These are phyloP conservation scores for Mechanitis mazaeus DNA, from an alignment of 2,888 invertebrate species.

Conservation along the genomic window DNA sequence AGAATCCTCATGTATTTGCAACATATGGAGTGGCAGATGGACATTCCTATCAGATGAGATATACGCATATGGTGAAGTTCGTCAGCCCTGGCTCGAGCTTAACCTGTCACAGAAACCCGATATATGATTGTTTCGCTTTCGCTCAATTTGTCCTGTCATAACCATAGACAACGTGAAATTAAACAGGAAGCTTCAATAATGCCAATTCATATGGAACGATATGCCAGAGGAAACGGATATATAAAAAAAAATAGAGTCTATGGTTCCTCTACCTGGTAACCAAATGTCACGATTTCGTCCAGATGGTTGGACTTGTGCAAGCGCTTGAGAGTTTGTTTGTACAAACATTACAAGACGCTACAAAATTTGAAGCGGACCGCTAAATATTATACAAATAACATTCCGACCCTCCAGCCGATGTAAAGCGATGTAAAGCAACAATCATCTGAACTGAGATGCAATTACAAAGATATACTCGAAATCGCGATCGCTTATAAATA, in stretches of 20 bases:
- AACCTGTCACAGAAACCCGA: slow-evolving; percentile 63
- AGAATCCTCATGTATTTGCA: slow-evolving; percentile 26
- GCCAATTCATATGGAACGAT: slow-evolving; percentile 71
- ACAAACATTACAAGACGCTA: slow-evolving; percentile 74
- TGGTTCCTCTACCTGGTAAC: slow-evolving; percentile 42
- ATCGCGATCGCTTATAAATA: slow-evolving; percentile 65
- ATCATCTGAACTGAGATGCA: slow-evolving; percentile 63
- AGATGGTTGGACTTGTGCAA: slow-evolving; percentile 72
- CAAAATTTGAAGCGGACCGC: slow-evolving; percentile 74
- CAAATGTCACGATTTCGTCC: slow-evolving; percentile 69
- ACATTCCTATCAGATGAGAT: slow-evolving; percentile 44
- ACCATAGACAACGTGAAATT: slow-evolving; percentile 62
- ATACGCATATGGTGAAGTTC: slow-evolving; percentile 53
- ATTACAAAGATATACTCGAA: slow-evolving; percentile 70
- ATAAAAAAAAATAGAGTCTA: slow-evolving; percentile 30
- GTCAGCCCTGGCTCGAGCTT: slow-evolving; percentile 43
- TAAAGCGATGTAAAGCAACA: slow-evolving; percentile 59
- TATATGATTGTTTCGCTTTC: slow-evolving; percentile 62
- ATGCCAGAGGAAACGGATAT: slow-evolving; percentile 50
- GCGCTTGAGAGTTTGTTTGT: slow-evolving; percentile 65
- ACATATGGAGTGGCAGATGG: slow-evolving; percentile 54
- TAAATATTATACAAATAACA: slow-evolving; percentile 73
- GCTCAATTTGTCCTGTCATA: slow-evolving; percentile 70
- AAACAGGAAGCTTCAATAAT: slow-evolving; percentile 73
- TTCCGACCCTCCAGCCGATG: slow-evolving; percentile 52